phyloP scores from a whole-genome alignment of 2,113 vertebrate species.

The Coracopsis vasa region DNA sequence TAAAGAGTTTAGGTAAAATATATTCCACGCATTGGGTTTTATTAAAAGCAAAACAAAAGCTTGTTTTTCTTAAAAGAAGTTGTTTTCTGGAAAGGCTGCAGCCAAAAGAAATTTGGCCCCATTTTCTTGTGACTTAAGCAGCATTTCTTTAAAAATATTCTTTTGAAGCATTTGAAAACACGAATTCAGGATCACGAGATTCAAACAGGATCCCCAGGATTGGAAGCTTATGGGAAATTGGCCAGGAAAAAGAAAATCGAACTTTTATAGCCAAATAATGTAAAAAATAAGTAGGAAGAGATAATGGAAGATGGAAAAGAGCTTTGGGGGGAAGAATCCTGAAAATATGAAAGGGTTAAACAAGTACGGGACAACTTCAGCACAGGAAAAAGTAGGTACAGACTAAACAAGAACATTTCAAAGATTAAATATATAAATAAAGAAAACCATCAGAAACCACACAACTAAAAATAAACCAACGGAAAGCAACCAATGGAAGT shows the following conservation, averaged over 20 bases:
- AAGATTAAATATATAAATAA: neutral
- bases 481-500: neutral
- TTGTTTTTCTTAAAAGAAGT: neutral
- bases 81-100: neutral
- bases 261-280: neutral
- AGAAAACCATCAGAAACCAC: neutral
- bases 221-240: neutral
- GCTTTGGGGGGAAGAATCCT: accelerated
- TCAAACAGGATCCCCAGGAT: neutral
- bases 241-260: neutral
- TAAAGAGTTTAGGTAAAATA: neutral
- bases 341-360: neutral
- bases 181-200: neutral
- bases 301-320: neutral
- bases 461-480: neutral
- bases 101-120: neutral
- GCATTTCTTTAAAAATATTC: neutral
- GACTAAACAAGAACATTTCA: neutral
- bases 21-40: neutral
- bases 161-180: neutral
- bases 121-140: neutral
- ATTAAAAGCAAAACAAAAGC: neutral
- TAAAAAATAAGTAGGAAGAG: neutral
- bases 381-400: neutral
- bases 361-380: neutral